Evolutionary conservation across 2,113 vertebrate genomes (phyloP), one percentile per base, ranked within the genome.

Genomic region (Lophura nycthemera): DNA sequence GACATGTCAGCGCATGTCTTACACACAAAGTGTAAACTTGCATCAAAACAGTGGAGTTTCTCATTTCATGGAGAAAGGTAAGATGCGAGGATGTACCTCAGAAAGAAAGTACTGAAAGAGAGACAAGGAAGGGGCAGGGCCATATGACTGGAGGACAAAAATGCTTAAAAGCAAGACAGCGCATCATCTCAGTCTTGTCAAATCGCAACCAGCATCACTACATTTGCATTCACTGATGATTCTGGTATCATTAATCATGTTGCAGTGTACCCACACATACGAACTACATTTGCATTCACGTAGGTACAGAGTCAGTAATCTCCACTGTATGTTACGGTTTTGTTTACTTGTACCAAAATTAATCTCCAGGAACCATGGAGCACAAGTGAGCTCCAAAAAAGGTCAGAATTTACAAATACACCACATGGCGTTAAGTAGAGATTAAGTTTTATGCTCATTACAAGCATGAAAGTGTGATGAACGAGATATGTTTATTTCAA

Each of bases 181-280:
- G 6, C 6, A 1, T 2, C 3, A 5, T 17, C 34, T 32, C 30
- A n/a, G 54, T 2, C 38, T 32, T 16, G 48, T 25, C 38, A 40
- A 38, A 27, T 54, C n/a, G 3, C 0, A 65, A 11, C 40, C 27
- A 8, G 43, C 22, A 52, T 27, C 45, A 7, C 3, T 1, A 34
- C 29, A 10, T 3, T 16, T 3, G 0, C n/a, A 59, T n/a, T 5
- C 2, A 0, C 72, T 24, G 22, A 48, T 30, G 57, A 45, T 8
- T 42, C 61, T 29, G 21, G 45, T 13, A 29, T 10, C 40, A 32
- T 2, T 17, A 66, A 34, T 30, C 69, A 57, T 54, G 13, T 4
- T 1, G 10, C 18, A 20, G 29, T 11, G 6, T 3, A 50, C 2
- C 27, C 32, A 32, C 64, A 36, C 19, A 4, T 0, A 8, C 2